Evolutionary conservation across 2,113 vertebrate genomes (phyloP), one percentile per base, ranked within the genome.

Genomic region (Neoarius graeffei): DNA sequence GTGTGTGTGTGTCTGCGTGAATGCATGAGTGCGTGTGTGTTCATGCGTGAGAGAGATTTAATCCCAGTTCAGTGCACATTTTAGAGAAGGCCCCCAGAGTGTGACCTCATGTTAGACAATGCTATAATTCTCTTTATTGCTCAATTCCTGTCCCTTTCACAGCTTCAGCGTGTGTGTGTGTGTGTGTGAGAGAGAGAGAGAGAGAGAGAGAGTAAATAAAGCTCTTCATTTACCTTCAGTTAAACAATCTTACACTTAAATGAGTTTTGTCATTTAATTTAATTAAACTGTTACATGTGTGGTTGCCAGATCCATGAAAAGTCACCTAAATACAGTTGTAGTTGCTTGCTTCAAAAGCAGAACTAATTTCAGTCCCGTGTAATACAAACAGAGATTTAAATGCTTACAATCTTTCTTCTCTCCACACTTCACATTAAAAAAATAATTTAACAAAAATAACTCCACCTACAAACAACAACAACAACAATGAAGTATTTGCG

Each of bases 101-200:
- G 83, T 64, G 74, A 84, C 81, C 48, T 76, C 76, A 85, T 89
- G 81, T 86, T 84, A 86, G 59, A 87, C 90, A 85, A 87, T 88
- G 77, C 85, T 73, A 85, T 83, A 85, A 84, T 89, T 89, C 86
- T 85, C 77, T 87, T 90, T 85, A 90, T 89, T 90, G 88, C 90
- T 87, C 83, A 90, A 89, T 89, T 90, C 88, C 83, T 85, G 76
- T 89, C 69, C 86, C 83, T 87, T 85, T 90, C 64, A 87, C 64
- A 80, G 79, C 86, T 66, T 84, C 27, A 30, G n/a, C 50, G 5
- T 60, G 71, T 87, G 73, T 85, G 50, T 79, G 52, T 69, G 67
- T 50, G 62, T 85, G 76, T n/a, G n/a, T 77, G 82, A 73, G 73
- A 79, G n/a, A 13, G 66, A 19, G 42, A 27, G 35, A 7, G 19